A percentile compares a stretch with the other conserved stretches of the same genome.
Evolutionary conservation across 2,797 vertebrate species (phyloP).

Genomic region (Yasuhikotakia modesta): DNA sequence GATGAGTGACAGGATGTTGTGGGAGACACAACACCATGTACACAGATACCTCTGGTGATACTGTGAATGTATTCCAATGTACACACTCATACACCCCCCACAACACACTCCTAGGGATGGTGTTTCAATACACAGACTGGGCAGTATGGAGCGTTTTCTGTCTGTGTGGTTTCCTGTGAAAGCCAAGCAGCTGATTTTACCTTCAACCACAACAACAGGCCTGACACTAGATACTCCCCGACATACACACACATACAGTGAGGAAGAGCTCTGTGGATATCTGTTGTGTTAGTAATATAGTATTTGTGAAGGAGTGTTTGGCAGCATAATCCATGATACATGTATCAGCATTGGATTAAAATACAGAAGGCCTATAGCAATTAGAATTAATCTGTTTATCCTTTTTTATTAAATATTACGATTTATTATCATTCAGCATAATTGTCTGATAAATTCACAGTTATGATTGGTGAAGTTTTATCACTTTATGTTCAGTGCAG

Average conservation of each 20-base stretch:
- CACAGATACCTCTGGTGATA: conserved; percentile 62
- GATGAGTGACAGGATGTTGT: conserved; percentile 62
- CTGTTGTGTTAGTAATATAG: not conserved
- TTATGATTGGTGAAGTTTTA: conserved; percentile 12
- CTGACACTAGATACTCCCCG: conserved; percentile 61
- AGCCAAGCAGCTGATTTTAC: conserved; percentile 63
- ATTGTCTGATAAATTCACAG: conserved; percentile 1
- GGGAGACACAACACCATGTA: conserved; percentile 59
- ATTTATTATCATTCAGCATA: not conserved
- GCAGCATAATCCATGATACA: not conserved
- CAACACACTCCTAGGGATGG: conserved; percentile 52
- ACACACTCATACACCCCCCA: conserved; percentile 48
- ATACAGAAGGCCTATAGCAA: not conserved
- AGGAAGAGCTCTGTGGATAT: not conserved
- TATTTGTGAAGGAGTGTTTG: not conserved
- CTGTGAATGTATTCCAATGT: conserved; percentile 62
- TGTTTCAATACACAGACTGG: conserved; percentile 61
- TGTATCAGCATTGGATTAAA: not conserved
- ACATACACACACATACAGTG: conserved; percentile 46
- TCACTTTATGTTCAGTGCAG: conserved; percentile 7
- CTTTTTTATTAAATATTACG: not conserved
- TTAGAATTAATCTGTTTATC: not conserved
- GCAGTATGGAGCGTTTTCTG: conserved; percentile 58
- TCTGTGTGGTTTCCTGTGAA: conserved; percentile 70
- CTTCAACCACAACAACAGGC: conserved; percentile 58